Evolutionary conservation across 2,888 invertebrate species (phyloP).

Genomic region (Glaucopsyche alexis): DNA sequence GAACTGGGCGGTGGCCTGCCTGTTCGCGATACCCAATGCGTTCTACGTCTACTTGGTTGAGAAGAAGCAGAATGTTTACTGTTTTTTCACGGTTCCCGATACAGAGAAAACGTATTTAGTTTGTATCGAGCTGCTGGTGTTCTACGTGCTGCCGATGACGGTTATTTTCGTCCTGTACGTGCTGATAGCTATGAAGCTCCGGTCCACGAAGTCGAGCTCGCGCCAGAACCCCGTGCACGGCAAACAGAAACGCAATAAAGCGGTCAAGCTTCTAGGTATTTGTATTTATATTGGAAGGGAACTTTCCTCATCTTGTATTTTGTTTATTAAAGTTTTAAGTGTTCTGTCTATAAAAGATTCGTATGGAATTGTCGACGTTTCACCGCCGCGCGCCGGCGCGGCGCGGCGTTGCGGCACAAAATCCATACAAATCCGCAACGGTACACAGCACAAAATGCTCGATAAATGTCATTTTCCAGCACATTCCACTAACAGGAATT

Average conservation of each 20-base stretch:
- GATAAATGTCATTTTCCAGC: too few species aligned
- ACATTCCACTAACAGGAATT: too few species aligned
- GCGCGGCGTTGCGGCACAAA: too few species aligned
- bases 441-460: too few species aligned
- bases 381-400: too few species aligned
- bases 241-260: constrained; percentile 74
- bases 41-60: constrained; percentile 61
- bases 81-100: constrained; percentile 57
- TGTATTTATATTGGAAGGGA: constrained; percentile 57
- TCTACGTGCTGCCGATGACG: constrained; percentile 91
- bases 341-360: too few species aligned
- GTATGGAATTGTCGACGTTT: too few species aligned
- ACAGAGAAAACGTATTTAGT: constrained; percentile 54
- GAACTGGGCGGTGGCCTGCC: constrained; percentile 88
- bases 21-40: constrained; percentile 85
- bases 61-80: constrained; percentile 59
- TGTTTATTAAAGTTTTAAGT: not conserved
- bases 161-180: constrained; percentile 89
- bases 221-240: constrained; percentile 72
- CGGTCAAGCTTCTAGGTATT: constrained; percentile 90
- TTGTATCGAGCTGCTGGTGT: constrained; percentile 84
- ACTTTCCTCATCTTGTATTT: constrained; percentile 1
- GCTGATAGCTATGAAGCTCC: constrained; percentile 85
- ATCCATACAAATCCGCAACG: too few species aligned
- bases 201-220: constrained; percentile 77